A percentile compares a stretch with the other conserved stretches of the same genome.
Evolutionary conservation across 1,140 invertebrate genomes (phyloP).

Genomic region (Hyphantria cunea): DNA sequence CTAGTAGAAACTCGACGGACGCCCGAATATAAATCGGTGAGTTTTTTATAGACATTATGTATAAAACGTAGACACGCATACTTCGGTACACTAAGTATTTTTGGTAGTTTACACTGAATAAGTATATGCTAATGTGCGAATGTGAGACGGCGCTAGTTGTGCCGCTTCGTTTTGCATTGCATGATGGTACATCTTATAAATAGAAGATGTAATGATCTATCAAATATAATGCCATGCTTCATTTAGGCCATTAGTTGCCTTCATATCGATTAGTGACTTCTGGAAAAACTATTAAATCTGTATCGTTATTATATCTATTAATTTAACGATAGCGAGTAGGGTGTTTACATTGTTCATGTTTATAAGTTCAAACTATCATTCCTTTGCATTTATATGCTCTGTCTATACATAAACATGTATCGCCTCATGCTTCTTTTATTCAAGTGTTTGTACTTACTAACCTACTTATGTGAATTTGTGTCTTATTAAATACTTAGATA

Average conservation of each 20-base stretch:
- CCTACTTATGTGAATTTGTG: slow-evolving; percentile 38
- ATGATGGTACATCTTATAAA: slow-evolving; percentile 65
- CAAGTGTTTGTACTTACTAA: slow-evolving; percentile 36
- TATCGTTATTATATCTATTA: slow-evolving; percentile 40
- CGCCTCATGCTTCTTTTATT: slow-evolving; percentile 10
- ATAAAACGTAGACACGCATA: slow-evolving; percentile 19
- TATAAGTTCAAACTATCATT: slow-evolving; percentile 3
- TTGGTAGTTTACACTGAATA: slow-evolving; percentile 11
- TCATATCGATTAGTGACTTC: too few species aligned
- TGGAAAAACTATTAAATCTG: slow-evolving; percentile 29
- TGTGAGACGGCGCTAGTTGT: slow-evolving; percentile 1
- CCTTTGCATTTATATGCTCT: slow-evolving; percentile 4
- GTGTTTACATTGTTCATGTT: not conserved
- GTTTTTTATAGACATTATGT: slow-evolving; percentile 40
- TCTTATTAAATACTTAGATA: slow-evolving; percentile 39
- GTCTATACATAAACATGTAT: slow-evolving; percentile 25
- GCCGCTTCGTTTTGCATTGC: slow-evolving; percentile 48
- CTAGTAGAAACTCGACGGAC: slow-evolving; percentile 74
- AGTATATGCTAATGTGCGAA: not conserved
- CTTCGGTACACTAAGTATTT: slow-evolving; percentile 13
- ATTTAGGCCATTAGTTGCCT: too few species aligned
- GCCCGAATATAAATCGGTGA: slow-evolving; percentile 74
- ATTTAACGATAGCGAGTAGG: not conserved
- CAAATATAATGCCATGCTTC: slow-evolving; percentile 44
- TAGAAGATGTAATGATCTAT: slow-evolving; percentile 39